Percentiles rank a stretch among this genome's conserved stretches.
These are phyloP conservation scores for Periphyllus acericola DNA, from an alignment of 2,888 invertebrate species.

Conservation along the genomic window DNA sequence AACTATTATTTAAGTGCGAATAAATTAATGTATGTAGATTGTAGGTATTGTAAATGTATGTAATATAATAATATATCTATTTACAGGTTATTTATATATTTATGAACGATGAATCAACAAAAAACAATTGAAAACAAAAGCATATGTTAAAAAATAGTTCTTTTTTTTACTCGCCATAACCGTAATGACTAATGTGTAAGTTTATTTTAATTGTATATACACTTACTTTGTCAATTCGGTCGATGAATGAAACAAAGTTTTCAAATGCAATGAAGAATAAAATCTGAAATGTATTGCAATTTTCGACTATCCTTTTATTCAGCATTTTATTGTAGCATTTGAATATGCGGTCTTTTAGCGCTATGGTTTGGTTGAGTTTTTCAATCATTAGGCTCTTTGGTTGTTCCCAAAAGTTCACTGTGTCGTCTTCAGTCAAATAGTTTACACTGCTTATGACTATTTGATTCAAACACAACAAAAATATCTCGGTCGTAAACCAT, in stretches of 20 bases:
- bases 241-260: background rate
- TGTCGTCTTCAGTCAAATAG: background rate
- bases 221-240: conserved; percentile 20
- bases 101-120: too few relatives aligned
- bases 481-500: background rate
- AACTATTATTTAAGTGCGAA: too few relatives aligned
- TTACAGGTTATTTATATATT: too few relatives aligned
- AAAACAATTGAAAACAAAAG: too few relatives aligned
- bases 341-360: background rate
- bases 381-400: background rate
- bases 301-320: background rate
- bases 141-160: too few relatives aligned
- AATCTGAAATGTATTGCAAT: background rate
- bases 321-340: background rate
- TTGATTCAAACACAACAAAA: conserved; percentile 24
- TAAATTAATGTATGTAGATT: too few relatives aligned
- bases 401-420: conserved; percentile 17
- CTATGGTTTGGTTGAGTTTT: conserved; percentile 5
- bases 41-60: too few relatives aligned
- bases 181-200: background rate
- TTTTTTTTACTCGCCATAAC: too few relatives aligned
- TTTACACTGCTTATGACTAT: background rate
- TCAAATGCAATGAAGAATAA: background rate
- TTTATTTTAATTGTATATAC: background rate
- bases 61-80: too few relatives aligned